Conservation (phyloP, 2,113 vertebrate species). For the Bos indicus region DNA sequence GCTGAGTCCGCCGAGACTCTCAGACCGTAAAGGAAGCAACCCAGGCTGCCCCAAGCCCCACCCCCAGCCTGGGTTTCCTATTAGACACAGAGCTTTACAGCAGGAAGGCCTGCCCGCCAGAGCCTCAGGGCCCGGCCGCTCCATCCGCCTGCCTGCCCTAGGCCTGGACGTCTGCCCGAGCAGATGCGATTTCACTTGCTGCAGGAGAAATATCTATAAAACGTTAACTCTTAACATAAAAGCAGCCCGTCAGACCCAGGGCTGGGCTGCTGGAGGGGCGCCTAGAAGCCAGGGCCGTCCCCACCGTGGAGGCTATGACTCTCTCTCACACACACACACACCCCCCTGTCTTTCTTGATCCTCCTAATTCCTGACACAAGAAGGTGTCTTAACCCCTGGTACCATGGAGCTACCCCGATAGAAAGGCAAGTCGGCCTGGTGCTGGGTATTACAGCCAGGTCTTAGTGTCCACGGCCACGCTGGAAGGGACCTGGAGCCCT, state of each 20-base stretch:
- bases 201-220: slow-evolving; percentile 43
- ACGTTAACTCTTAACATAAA: background rate
- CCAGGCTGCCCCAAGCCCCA: background rate
- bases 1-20: background rate
- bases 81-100: slow-evolving; percentile 4
- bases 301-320: rapidly evolving
- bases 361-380: rapidly evolving
- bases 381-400: background rate
- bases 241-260: background rate
- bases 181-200: slow-evolving; percentile 49
- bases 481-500: background rate
- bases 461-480: background rate
- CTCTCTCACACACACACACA: background rate
- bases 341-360: rapidly evolving
- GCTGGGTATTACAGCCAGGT: rapidly evolving
- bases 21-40: background rate
- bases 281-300: background rate
- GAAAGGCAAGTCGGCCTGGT: background rate
- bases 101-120: slow-evolving; percentile 44
- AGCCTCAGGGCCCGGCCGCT: background rate
- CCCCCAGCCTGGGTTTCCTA: slow-evolving; percentile 36
- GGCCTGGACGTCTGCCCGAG: slow-evolving; percentile 40
- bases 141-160: background rate
- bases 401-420: background rate
- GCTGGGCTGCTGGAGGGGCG: background rate